Evolutionary conservation across 2,888 invertebrate species (phyloP).

Genomic region (Xanthia togata): DNA sequence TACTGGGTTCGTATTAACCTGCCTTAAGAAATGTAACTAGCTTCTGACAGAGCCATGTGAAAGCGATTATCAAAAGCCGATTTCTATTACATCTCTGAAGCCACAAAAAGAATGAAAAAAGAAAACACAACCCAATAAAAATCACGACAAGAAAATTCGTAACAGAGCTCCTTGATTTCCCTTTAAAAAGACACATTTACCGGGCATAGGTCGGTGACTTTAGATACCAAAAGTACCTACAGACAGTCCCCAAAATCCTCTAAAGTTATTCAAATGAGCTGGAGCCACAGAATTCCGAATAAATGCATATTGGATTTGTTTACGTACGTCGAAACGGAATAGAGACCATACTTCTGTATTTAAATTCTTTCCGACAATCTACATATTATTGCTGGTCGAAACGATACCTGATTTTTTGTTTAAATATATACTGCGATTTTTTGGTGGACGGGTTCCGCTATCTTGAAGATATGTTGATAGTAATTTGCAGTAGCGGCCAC

Average conservation of each 20-base stretch:
- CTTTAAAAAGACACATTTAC: slow-evolving; percentile 45
- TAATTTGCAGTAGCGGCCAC: neutral
- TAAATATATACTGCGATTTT: slow-evolving; percentile 54
- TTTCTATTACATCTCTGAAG: slow-evolving; percentile 13
- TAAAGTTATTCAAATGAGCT: slow-evolving; percentile 87
- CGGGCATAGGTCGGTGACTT: slow-evolving; percentile 62
- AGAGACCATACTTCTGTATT: slow-evolving; percentile 85
- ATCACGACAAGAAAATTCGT: slow-evolving; percentile 33
- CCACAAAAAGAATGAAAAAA: neutral
- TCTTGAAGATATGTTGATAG: slow-evolving; percentile 6
- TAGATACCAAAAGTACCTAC: slow-evolving; percentile 43
- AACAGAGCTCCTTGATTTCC: slow-evolving; percentile 42
- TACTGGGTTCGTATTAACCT: no score
- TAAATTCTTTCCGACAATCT: slow-evolving; percentile 84
- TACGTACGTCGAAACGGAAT: slow-evolving; percentile 85
- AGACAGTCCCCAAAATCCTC: slow-evolving; percentile 76
- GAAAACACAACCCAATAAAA: slow-evolving; percentile 42
- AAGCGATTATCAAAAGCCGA: slow-evolving; percentile 24
- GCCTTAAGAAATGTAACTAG: neutral
- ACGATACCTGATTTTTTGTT: slow-evolving; percentile 74
- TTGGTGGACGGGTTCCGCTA: slow-evolving; percentile 11
- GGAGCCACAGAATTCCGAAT: slow-evolving; percentile 82
- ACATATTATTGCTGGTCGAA: slow-evolving; percentile 83
- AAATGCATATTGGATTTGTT: slow-evolving; percentile 90
- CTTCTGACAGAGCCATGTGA: neutral